A percentile compares a stretch with the other conserved stretches of the same genome.
phyloP scores from a whole-genome alignment of 2,888 invertebrate species.

The Galeopsomyia nigrocyanea region DNA sequence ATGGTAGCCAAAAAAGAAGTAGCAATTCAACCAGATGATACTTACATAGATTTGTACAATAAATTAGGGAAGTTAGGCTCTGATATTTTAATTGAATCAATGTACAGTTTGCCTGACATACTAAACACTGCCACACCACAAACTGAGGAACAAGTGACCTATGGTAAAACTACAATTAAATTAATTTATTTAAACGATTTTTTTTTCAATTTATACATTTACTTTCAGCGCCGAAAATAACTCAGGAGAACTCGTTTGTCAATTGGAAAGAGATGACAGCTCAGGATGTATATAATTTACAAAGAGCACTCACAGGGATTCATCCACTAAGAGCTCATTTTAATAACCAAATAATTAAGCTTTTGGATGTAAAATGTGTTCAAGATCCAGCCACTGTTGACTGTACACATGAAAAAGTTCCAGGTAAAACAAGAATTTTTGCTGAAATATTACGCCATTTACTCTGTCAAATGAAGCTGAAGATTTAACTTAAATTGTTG shows the following conservation, averaged over 20 bases:
- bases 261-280: conserved; percentile 78
- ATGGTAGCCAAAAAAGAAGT: conserved; percentile 75
- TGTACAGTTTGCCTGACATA: conserved; percentile 74
- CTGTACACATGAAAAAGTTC: conserved; percentile 42
- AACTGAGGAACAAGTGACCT: conserved; percentile 74
- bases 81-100: conserved; percentile 74
- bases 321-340: conserved; percentile 76
- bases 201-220: conserved; percentile 19
- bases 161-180: conserved; percentile 72
- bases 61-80: conserved; percentile 80
- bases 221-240: conserved; percentile 82
- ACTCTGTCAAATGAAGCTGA: not conserved
- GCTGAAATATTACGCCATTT: not conserved
- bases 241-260: conserved; percentile 74
- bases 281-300: conserved; percentile 77
- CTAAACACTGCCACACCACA: conserved; percentile 76
- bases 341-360: conserved; percentile 74
- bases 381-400: conserved; percentile 49
- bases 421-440: conserved; percentile 55
- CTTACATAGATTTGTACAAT: conserved; percentile 76
- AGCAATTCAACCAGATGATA: conserved; percentile 72
- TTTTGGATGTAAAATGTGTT: conserved; percentile 71
- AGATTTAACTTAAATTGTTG: conserved; percentile 51
- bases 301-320: conserved; percentile 78
- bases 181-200: not conserved